Percentiles rank a stretch among this genome's conserved stretches.
Evolutionary conservation across 2,888 invertebrate species (phyloP).

Genomic region (Polydrusus tereticollis): DNA sequence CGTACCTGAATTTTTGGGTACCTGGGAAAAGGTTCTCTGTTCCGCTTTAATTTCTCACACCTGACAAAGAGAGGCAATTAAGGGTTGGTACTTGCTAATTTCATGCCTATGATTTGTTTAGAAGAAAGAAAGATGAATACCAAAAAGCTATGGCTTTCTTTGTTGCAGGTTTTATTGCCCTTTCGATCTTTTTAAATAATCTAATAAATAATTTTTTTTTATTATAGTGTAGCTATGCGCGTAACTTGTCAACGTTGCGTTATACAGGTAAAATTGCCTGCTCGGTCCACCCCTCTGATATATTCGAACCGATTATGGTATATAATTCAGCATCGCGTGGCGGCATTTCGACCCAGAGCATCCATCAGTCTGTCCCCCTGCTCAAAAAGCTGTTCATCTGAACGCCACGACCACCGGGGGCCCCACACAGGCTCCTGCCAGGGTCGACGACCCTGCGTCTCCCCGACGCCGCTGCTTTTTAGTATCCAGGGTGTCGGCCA

Average conservation of each 20-base stretch:
- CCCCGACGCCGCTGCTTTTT: conserved; percentile 15
- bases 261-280: background rate
- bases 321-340: background rate
- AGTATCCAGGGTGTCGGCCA: conserved; percentile 19
- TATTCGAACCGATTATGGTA: background rate
- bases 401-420: conserved; percentile 18
- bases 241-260: background rate
- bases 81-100: no score
- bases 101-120: no score
- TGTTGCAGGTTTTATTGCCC: no score
- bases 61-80: no score
- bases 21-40: no score
- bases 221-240: no score
- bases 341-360: background rate
- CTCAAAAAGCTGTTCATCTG: conserved; percentile 10
- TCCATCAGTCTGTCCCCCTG: conserved; percentile 23
- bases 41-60: no score
- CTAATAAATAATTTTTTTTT: background rate
- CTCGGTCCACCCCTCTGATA: background rate
- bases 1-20: no score
- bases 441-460: conserved; percentile 32
- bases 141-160: no score
- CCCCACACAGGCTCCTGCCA: conserved; percentile 19
- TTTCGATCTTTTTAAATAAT: no score
- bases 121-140: no score